Evolutionary conservation across 37 sponge, comb jelly and placozoan genomes (phyloP).

Genomic region (Halichondria panicea): DNA sequence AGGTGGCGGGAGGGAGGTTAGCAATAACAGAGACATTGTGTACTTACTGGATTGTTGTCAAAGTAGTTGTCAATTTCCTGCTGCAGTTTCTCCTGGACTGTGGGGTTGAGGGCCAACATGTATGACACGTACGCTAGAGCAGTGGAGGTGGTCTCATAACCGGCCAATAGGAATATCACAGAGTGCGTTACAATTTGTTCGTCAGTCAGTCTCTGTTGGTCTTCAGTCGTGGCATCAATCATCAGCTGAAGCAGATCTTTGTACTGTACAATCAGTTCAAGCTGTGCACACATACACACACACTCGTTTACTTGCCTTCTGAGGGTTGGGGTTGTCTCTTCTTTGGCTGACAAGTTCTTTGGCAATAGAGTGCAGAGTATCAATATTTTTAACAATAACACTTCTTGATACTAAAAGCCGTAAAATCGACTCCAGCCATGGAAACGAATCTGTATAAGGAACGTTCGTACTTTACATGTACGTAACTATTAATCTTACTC

Average conservation of each 20-base stretch:
- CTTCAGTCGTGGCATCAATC: conserved; percentile 43
- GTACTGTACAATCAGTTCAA: too few species aligned
- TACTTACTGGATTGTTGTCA: conserved; percentile 37
- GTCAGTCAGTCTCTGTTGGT: conserved; percentile 26
- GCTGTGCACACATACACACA: too few species aligned
- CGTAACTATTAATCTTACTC: too few species aligned
- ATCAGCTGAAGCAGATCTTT: conserved; percentile 62
- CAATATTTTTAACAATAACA: too few species aligned
- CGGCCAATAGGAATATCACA: conserved; percentile 59
- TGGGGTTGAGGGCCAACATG: conserved; percentile 56
- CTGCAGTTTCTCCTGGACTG: conserved; percentile 43
- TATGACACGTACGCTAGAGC: conserved; percentile 49
- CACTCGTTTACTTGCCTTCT: too few species aligned
- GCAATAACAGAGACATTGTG: neutral
- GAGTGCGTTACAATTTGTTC: conserved; percentile 51
- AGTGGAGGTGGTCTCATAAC: conserved; percentile 72
- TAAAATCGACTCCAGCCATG: too few species aligned
- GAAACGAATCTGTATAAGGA: too few species aligned
- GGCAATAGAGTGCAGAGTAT: too few species aligned
- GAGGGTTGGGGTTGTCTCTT: too few species aligned
- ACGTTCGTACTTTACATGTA: too few species aligned
- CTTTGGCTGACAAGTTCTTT: too few species aligned
- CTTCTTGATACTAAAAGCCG: too few species aligned
- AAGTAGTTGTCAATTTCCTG: conserved; percentile 47
- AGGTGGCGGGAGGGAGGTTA: neutral